These are phyloP conservation scores for Columba guinea DNA, from an alignment of 2,797 vertebrate species.

Conservation along the genomic window DNA sequence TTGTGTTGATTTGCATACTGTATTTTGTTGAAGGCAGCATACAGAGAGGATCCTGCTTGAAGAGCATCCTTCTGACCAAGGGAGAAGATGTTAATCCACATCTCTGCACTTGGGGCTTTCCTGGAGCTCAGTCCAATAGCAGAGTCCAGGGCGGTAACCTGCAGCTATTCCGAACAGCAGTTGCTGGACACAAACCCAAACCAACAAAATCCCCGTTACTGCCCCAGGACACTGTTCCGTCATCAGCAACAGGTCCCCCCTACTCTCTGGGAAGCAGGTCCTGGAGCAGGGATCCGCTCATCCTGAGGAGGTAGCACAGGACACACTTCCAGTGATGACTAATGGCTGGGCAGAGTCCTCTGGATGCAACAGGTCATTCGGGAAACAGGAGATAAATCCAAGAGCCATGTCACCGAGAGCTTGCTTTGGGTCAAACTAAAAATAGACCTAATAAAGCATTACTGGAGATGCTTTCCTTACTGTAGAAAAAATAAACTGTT, in stretches of 20 bases:
- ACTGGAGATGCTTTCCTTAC: neutral
- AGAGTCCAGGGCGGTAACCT: neutral
- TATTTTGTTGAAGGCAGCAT: neutral
- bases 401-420: neutral
- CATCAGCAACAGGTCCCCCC: neutral
- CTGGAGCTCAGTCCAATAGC: neutral
- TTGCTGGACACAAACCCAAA: neutral
- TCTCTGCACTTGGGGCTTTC: neutral
- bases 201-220: fast-evolving
- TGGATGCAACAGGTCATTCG: neutral
- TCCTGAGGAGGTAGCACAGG: neutral
- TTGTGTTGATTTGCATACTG: neutral
- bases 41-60: neutral
- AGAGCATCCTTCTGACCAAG: neutral
- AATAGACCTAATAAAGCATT: neutral
- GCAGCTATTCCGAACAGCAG: neutral
- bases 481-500: neutral
- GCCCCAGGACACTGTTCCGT: neutral
- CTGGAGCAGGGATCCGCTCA: neutral
- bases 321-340: neutral
- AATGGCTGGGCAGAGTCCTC: neutral
- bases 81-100: neutral
- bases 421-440: slow-evolving; percentile 13
- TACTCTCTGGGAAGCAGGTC: neutral
- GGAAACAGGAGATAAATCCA: slow-evolving; percentile 13